Percentiles rank a stretch among this genome's conserved stretches.
phyloP scores from a whole-genome alignment of 2,797 vertebrate genomes.

The Pelochelys cantorii region DNA sequence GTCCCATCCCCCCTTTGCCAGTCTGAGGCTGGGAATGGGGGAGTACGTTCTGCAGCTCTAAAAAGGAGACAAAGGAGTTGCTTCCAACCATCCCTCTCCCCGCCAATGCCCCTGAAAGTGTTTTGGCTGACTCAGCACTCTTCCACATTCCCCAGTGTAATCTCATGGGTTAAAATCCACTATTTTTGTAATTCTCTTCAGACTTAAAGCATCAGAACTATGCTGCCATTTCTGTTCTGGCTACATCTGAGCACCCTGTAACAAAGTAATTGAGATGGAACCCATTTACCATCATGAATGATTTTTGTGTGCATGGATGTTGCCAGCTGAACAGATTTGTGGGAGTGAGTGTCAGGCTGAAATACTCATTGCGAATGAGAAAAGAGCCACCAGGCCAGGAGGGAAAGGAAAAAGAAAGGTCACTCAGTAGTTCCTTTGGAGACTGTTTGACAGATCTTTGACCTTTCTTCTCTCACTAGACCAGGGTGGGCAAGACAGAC shows the following conservation, averaged over 20 bases:
- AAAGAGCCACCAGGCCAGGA: neutral
- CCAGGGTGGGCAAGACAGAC: no score
- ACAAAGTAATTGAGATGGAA: neutral
- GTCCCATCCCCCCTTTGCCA: neutral
- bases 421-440: neutral
- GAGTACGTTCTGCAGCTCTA: neutral
- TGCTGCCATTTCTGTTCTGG: neutral
- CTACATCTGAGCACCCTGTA: neutral
- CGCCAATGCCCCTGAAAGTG: neutral
- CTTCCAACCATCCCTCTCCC: neutral
- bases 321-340: neutral
- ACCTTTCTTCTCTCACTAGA: neutral
- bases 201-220: neutral
- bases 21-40: neutral
- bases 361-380: neutral
- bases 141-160: neutral
- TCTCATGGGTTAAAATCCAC: neutral
- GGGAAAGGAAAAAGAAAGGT: neutral
- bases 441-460: slow-evolving; percentile 11
- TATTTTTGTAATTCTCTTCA: neutral
- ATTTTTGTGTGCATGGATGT: neutral
- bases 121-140: neutral
- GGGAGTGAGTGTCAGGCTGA: neutral
- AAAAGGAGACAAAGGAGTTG: neutral
- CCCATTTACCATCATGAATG: neutral